These are phyloP conservation scores for Mesorhabditis belari DNA, from an alignment of 2,888 invertebrate genomes.

Conservation along the genomic window DNA sequence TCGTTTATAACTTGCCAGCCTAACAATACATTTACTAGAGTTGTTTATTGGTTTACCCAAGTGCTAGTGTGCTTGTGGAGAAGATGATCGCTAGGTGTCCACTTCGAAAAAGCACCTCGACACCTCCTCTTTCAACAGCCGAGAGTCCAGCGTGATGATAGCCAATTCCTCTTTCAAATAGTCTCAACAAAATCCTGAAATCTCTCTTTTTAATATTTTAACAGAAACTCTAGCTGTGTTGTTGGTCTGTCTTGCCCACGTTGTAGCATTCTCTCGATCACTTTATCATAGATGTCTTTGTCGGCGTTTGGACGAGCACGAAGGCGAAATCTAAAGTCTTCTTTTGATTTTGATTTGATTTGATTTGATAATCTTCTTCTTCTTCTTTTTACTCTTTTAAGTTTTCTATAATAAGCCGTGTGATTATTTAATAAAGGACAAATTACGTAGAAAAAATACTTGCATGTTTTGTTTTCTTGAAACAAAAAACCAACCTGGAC, in stretches of 20 bases:
- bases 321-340: constrained; percentile 40
- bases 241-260: constrained; percentile 25
- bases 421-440: too few species aligned
- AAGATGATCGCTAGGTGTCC: constrained; percentile 49
- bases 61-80: constrained; percentile 49
- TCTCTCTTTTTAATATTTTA: not conserved
- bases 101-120: constrained; percentile 49
- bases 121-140: constrained; percentile 43
- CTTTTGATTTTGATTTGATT: too few species aligned
- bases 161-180: constrained; percentile 50
- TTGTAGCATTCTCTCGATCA: constrained; percentile 32
- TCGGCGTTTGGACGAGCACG: constrained; percentile 32
- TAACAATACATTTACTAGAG: too few species aligned
- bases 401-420: too few species aligned
- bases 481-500: constrained; percentile 9
- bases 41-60: constrained; percentile 37
- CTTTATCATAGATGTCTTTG: constrained; percentile 42
- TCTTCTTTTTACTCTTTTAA: too few species aligned
- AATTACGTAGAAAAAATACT: too few species aligned
- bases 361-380: too few species aligned
- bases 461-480: not conserved
- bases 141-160: constrained; percentile 49
- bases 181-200: constrained; percentile 31
- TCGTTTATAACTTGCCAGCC: too few species aligned
- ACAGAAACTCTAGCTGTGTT: constrained; percentile 11